A percentile compares a stretch with the other conserved stretches of the same genome.
Conservation (phyloP, 2,113 vertebrate species). For the Cyphomyrus discorhynchus region DNA sequence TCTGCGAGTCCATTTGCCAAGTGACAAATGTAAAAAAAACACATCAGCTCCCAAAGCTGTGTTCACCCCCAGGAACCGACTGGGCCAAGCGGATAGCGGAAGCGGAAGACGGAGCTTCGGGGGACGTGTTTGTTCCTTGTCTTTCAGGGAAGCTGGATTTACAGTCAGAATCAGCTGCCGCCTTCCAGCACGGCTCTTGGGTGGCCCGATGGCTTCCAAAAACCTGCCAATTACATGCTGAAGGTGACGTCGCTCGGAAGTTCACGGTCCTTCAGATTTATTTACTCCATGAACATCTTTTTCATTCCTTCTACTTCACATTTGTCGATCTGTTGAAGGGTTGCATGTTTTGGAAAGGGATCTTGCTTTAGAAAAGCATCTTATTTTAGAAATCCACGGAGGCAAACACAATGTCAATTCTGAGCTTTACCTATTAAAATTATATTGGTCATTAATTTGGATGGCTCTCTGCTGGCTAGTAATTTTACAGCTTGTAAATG, state of each 20-base stretch:
- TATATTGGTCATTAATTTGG: background rate
- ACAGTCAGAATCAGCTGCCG: background rate
- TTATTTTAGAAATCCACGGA: background rate
- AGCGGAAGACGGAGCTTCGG: background rate
- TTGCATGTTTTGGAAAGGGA: background rate
- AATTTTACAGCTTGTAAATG: conserved; percentile 6
- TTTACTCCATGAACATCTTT: background rate
- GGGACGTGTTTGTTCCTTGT: background rate
- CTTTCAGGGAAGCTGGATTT: background rate
- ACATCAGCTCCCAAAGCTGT: background rate
- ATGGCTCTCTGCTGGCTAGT: background rate
- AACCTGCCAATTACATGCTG: background rate
- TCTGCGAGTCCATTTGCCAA: background rate
- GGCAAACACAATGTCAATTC: background rate
- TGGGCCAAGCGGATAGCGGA: background rate
- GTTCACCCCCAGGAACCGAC: background rate
- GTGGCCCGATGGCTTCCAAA: background rate
- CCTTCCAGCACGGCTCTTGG: background rate
- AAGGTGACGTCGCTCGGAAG: background rate
- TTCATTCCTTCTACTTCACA: background rate
- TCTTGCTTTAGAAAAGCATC: background rate
- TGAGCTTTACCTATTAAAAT: background rate
- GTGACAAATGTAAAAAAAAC: background rate
- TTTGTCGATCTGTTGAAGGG: background rate
- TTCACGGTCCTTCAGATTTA: background rate